Evolutionary conservation across 1,140 invertebrate genomes (phyloP).

Genomic region (Pseudomyrmex gracilis): DNA sequence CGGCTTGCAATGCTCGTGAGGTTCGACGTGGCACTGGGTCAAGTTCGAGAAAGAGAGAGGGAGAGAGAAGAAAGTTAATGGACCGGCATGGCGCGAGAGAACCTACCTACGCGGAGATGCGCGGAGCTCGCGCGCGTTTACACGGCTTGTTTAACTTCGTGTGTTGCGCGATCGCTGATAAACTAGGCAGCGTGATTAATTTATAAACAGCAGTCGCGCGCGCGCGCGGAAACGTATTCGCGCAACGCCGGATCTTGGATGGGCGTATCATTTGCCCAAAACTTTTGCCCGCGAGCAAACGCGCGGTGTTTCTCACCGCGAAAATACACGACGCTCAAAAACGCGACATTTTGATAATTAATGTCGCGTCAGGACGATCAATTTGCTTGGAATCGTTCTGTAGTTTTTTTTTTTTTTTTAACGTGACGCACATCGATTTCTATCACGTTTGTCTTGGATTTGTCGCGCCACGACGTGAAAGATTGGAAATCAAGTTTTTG

Average conservation of each 20-base stretch:
- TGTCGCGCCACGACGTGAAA: constrained; percentile 19
- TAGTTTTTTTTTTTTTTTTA: too few relatives aligned
- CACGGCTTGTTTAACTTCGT: constrained; percentile 43
- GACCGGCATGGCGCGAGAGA: constrained; percentile 19
- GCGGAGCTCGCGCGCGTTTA: constrained; percentile 15
- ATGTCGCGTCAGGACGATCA: too few relatives aligned
- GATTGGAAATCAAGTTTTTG: constrained; percentile 47
- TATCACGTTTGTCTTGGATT: neutral
- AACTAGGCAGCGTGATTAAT: constrained; percentile 49
- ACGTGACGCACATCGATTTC: too few relatives aligned
- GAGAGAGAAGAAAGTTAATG: constrained; percentile 22
- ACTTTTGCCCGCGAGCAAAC: neutral
- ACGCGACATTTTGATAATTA: too few relatives aligned
- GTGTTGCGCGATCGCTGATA: constrained; percentile 17
- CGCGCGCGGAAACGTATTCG: neutral
- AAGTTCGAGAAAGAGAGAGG: constrained; percentile 27
- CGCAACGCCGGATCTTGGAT: neutral
- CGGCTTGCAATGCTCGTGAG: constrained; percentile 24
- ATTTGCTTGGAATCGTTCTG: too few relatives aligned
- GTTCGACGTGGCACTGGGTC: constrained; percentile 33
- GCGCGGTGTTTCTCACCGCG: too few relatives aligned
- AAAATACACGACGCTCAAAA: too few relatives aligned
- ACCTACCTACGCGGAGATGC: constrained; percentile 6
- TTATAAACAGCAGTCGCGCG: constrained; percentile 32
- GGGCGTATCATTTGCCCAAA: constrained; percentile 18